Evolutionary conservation across 1,140 invertebrate genomes (phyloP).

Genomic region (Goniozus legneri): DNA sequence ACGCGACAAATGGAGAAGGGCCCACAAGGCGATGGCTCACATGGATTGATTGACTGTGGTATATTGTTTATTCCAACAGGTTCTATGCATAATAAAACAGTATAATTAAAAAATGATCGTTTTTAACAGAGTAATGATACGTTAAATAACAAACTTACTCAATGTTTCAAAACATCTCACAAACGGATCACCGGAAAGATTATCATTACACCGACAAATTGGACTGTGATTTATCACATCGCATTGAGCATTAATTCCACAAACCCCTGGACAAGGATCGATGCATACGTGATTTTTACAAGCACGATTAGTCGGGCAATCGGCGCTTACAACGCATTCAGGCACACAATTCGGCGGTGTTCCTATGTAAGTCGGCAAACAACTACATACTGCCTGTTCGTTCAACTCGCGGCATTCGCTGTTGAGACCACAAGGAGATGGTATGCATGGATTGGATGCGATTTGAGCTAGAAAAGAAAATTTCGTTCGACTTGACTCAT

Average conservation of each 20-base stretch:
- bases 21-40: constrained; percentile 66
- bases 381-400: constrained; percentile 69
- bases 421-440: constrained; percentile 60
- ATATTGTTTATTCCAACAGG: too few species aligned
- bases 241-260: constrained; percentile 73
- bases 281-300: constrained; percentile 76
- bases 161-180: constrained; percentile 63
- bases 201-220: constrained; percentile 63
- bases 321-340: constrained; percentile 75
- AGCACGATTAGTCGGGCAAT: constrained; percentile 68
- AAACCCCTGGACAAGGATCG: constrained; percentile 76
- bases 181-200: constrained; percentile 68
- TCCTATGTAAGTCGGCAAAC: constrained; percentile 68
- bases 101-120: too few species aligned
- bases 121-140: too few species aligned
- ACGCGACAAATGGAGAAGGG: constrained; percentile 62
- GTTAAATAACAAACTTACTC: constrained; percentile 37
- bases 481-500: background rate
- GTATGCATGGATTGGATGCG: constrained; percentile 50
- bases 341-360: constrained; percentile 71
- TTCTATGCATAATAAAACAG: too few species aligned
- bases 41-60: too few species aligned
- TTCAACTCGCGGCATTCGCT: constrained; percentile 56
- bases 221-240: constrained; percentile 62
- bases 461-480: constrained; percentile 15